phyloP scores from a whole-genome alignment of 1,140 invertebrate genomes.

The Cardiocondyla obscurior region DNA sequence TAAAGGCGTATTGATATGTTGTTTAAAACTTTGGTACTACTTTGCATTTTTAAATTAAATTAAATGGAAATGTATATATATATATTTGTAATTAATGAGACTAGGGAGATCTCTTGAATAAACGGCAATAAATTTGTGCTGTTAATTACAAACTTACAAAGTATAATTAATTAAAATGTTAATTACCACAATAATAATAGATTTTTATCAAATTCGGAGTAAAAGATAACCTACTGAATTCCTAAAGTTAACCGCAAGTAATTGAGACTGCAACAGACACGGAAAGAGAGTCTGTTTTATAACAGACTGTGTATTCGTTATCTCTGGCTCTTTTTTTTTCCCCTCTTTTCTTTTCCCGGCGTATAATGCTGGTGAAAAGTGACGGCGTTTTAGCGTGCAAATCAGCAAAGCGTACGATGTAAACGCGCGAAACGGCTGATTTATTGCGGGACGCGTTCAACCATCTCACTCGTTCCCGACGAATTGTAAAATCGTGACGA shows the following conservation, averaged over 20 bases:
- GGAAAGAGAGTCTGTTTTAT: neutral
- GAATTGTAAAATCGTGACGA: conserved; percentile 31
- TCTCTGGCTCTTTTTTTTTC: neutral
- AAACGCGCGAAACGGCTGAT: conserved; percentile 32
- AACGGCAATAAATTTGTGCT: neutral
- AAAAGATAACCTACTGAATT: neutral
- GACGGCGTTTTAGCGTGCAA: conserved; percentile 34
- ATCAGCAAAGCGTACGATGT: conserved; percentile 34
- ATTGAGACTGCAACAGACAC: neutral
- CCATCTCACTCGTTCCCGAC: neutral
- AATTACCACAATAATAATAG: neutral
- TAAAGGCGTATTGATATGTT: neutral
- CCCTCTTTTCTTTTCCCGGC: neutral
- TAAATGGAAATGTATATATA: neutral
- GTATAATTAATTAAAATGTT: conserved; percentile 14
- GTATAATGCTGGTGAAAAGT: conserved; percentile 17
- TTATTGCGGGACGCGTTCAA: neutral
- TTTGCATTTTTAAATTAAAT: no score
- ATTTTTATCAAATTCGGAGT: neutral
- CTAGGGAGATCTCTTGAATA: neutral
- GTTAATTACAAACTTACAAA: neutral
- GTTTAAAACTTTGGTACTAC: neutral
- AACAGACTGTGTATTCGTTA: neutral
- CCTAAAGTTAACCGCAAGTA: neutral
- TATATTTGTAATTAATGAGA: neutral